Percentiles rank a stretch among this genome's conserved stretches.
These are phyloP conservation scores for Characodon lateralis DNA, from an alignment of 2,797 vertebrate genomes.

Conservation along the genomic window DNA sequence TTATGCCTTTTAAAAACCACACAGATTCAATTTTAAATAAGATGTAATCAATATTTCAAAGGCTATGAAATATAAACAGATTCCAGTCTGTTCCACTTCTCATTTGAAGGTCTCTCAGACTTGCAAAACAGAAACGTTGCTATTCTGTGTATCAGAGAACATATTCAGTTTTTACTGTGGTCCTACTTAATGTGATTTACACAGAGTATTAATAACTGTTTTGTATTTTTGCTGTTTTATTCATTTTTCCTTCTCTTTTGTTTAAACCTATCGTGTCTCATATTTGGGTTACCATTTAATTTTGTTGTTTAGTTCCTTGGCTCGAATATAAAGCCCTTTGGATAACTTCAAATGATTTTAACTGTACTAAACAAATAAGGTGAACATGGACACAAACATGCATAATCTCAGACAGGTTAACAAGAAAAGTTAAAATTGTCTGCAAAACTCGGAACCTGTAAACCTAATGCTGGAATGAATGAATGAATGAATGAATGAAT, in stretches of 20 bases:
- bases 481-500: slow-evolving; percentile 4
- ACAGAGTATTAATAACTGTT: not conserved
- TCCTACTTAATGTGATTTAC: not conserved
- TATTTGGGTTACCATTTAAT: not conserved
- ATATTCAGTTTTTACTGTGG: not conserved
- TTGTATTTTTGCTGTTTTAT: not conserved
- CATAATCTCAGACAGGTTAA: not conserved
- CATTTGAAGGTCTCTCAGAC: slow-evolving; percentile 17
- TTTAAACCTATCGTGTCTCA: not conserved
- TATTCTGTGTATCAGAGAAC: slow-evolving; percentile 2
- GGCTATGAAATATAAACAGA: slow-evolving; percentile 5
- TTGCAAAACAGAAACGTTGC: slow-evolving; percentile 7
- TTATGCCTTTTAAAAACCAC: slow-evolving; percentile 15
- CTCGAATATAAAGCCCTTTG: not conserved
- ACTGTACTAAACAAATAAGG: not conserved
- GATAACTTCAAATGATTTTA: not conserved
- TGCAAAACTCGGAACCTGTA: not conserved
- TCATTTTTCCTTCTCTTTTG: no score
- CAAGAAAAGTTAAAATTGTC: not conserved
- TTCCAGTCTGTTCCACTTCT: slow-evolving; percentile 6
- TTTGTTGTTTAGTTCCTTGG: not conserved
- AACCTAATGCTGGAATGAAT: not conserved
- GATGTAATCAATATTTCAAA: not conserved
- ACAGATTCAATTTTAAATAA: not conserved
- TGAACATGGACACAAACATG: not conserved